phyloP scores from a whole-genome alignment of 2,797 vertebrate species.

The Gymnothorax javanicus region DNA sequence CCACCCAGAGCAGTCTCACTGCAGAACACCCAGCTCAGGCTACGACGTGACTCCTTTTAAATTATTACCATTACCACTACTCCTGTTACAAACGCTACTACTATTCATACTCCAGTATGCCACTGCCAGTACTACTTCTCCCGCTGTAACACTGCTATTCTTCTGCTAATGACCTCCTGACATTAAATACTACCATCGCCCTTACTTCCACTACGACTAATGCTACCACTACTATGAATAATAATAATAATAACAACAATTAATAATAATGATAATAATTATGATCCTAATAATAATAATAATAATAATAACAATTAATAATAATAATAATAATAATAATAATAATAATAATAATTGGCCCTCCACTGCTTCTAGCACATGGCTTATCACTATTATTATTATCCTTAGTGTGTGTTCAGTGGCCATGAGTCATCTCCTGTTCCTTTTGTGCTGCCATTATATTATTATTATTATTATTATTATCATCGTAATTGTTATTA shows the following conservation, averaged over 20 bases:
- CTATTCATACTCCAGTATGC: too few relatives aligned
- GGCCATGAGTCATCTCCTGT: too few relatives aligned
- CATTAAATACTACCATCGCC: neutral
- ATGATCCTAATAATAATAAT: neutral
- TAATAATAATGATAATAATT: too few relatives aligned
- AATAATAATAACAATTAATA: neutral
- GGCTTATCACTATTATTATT: too few relatives aligned
- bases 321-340: neutral
- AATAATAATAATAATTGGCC: too few relatives aligned
- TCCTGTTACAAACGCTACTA: too few relatives aligned
- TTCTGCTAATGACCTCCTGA: constrained; percentile 56
- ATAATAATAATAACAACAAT: neutral
- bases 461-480: neutral
- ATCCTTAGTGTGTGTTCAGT: too few relatives aligned
- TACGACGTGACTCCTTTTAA: too few relatives aligned
- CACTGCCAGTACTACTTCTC: too few relatives aligned
- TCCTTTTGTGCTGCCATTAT: too few relatives aligned
- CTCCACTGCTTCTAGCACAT: too few relatives aligned
- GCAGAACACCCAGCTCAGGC: neutral
- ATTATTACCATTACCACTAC: too few relatives aligned
- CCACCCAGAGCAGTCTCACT: neutral
- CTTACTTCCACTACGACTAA: neutral
- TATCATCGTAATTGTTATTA: neutral
- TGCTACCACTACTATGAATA: neutral
- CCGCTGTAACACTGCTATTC: constrained; percentile 30